phyloP scores from a whole-genome alignment of 2,797 vertebrate genomes.

The Syncerus caffer region DNA sequence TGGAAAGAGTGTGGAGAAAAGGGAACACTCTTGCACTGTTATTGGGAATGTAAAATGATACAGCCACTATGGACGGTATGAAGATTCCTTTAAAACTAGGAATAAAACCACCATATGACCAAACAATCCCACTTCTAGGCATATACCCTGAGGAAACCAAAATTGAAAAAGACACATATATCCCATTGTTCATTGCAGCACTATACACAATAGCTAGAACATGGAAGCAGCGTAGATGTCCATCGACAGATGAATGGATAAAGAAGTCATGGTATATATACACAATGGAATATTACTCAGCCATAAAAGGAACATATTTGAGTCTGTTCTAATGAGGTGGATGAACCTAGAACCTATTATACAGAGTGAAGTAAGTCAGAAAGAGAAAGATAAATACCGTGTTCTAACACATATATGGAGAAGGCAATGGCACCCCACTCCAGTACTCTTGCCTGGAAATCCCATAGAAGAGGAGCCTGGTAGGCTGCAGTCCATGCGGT shows the following conservation, averaged over 20 bases:
- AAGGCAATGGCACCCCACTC: no score
- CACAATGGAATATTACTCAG: not conserved
- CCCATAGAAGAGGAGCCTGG: no score
- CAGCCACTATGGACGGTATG: not conserved
- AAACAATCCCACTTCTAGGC: not conserved
- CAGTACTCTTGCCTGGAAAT: no score
- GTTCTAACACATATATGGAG: not conserved
- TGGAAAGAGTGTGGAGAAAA: not conserved
- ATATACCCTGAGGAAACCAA: not conserved
- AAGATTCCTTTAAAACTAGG: not conserved
- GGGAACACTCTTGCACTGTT: not conserved
- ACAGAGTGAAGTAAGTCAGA: not conserved
- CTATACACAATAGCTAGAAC: not conserved
- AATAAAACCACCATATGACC: not conserved
- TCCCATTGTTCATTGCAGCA: no score
- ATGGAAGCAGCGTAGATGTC: not conserved
- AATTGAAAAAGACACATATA: no score
- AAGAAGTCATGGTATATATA: not conserved
- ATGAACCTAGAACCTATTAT: not conserved
- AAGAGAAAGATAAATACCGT: not conserved
- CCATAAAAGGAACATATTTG: not conserved
- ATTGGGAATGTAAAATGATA: not conserved
- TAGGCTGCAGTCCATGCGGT: no score
- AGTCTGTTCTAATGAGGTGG: not conserved
- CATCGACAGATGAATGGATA: not conserved